Evolutionary conservation across 2,797 vertebrate genomes (phyloP), one percentile per base, ranked within the genome.

Genomic region (Gallinago nigripennis): DNA sequence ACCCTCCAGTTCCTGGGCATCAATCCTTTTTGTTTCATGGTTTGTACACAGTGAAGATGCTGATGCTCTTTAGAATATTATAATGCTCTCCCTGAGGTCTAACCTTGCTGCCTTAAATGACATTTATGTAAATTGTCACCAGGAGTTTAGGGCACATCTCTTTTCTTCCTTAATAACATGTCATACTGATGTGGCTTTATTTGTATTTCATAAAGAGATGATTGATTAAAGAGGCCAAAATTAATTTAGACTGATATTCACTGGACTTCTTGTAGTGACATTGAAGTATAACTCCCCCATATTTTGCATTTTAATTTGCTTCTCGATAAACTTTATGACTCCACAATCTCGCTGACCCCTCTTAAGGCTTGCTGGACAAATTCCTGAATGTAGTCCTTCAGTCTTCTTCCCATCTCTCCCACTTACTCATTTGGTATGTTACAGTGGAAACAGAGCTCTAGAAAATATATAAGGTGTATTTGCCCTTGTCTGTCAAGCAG

Each of bases 231-330:
- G 71, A 94, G 88, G 72, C 86, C 50, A 94, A 93, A 92, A 96
- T 91, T 97, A 95, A 96, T 96, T 96, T 96, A 92, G 86, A 91
- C 37, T 96, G 88, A 95, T 96, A 93, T 83, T 95, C 92, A 86
- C 77, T 57, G 66, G 88, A 89, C 56, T 95, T 64, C 85, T 89
- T 81, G 4, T 39, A 63, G 72, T 90, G 92, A 94, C 83, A 68
- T 5, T 93, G 86, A 92, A 89, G 53, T 43, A 79, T 56, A 56
- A 95, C 84, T 72, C 56, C 61, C 46, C 48, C 41, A 46, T 75
- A 88, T 83, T 96, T 94, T 96, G 90, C 90, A 95, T 96, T 92
- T 95, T 91, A 92, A 97, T 95, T 90, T 87, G 54, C 51, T 94
- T 93, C 71, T 80, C 13, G 3, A 31, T 78, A 82, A 93, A 90